Percentiles rank a stretch among this genome's conserved stretches.
These are phyloP conservation scores for Pluvialis apricaria DNA, from an alignment of 2,113 vertebrate species.

Conservation along the genomic window DNA sequence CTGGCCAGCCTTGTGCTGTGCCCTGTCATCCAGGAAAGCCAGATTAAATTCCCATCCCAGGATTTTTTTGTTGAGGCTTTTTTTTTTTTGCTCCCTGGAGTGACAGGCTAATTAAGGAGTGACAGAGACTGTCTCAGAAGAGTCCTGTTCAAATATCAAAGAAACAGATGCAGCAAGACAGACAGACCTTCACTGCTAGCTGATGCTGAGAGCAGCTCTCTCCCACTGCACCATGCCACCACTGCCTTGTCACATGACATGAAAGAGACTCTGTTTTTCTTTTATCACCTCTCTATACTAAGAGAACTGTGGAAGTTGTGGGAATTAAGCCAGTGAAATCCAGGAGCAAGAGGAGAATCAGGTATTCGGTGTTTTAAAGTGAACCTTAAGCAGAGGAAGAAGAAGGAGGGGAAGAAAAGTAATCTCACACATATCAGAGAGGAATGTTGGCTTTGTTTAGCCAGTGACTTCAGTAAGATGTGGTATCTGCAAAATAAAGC, in stretches of 20 bases:
- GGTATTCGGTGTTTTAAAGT: background rate
- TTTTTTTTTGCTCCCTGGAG: background rate
- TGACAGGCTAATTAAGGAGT: constrained; percentile 55
- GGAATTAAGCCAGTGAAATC: background rate
- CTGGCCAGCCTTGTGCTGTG: background rate
- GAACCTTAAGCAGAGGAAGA: background rate
- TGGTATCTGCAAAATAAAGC: background rate
- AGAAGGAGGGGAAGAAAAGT: background rate
- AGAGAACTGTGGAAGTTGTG: background rate
- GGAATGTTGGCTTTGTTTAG: constrained; percentile 26
- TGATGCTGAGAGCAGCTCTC: background rate
- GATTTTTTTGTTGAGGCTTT: background rate
- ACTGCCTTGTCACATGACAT: constrained; percentile 14
- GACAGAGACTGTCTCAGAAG: constrained; percentile 21
- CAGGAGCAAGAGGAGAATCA: background rate
- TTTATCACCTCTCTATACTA: constrained; percentile 28
- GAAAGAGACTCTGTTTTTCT: constrained; percentile 11
- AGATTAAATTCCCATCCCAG: constrained; percentile 23
- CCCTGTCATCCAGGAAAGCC: constrained; percentile 34
- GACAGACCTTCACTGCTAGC: constrained; percentile 4
- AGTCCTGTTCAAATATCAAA: constrained; percentile 55
- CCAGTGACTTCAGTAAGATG: background rate
- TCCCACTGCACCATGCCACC: background rate
- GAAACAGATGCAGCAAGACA: constrained; percentile 37
- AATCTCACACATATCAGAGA: background rate